Evolutionary conservation across 1,140 invertebrate species (phyloP).

Genomic region (Lerema accius): DNA sequence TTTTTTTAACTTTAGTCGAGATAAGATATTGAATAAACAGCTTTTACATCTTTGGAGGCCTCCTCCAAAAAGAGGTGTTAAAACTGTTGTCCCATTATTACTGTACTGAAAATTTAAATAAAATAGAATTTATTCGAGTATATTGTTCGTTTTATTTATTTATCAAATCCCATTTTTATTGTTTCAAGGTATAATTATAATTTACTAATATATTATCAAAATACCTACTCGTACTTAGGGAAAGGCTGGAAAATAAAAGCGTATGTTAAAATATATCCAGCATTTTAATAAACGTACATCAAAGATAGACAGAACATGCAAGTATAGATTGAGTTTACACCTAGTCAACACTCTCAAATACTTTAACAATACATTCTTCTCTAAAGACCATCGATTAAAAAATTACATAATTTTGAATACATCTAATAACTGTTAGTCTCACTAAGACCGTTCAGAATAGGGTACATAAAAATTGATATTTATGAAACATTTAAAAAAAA

Average conservation of each 20-base stretch:
- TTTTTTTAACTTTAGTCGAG: constrained; percentile 50
- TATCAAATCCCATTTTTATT: background rate
- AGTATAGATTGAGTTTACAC: constrained; percentile 41
- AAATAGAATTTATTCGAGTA: constrained; percentile 78
- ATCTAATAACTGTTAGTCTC: constrained; percentile 8
- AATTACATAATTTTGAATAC: constrained; percentile 20
- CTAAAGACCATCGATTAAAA: constrained; percentile 8
- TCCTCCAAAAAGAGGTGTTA: constrained; percentile 65
- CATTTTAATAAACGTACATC: constrained; percentile 40
- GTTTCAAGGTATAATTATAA: too few relatives aligned
- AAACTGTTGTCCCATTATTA: constrained; percentile 77
- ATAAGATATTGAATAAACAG: constrained; percentile 67
- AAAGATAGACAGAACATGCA: constrained; percentile 42
- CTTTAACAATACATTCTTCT: constrained; percentile 26
- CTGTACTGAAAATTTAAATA: constrained; percentile 76
- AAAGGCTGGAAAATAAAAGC: constrained; percentile 18
- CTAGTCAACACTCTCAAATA: constrained; percentile 45
- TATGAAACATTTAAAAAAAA: background rate
- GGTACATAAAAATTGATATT: constrained; percentile 21
- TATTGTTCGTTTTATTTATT: constrained; percentile 53
- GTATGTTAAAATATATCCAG: constrained; percentile 37
- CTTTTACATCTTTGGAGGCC: constrained; percentile 70
- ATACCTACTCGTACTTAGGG: too few relatives aligned
- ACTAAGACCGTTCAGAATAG: constrained; percentile 9
- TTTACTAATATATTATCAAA: too few relatives aligned